Base-by-base conservation (phyloP, 2,888 invertebrate species). In the Limnephilus rhombicus region DNA sequence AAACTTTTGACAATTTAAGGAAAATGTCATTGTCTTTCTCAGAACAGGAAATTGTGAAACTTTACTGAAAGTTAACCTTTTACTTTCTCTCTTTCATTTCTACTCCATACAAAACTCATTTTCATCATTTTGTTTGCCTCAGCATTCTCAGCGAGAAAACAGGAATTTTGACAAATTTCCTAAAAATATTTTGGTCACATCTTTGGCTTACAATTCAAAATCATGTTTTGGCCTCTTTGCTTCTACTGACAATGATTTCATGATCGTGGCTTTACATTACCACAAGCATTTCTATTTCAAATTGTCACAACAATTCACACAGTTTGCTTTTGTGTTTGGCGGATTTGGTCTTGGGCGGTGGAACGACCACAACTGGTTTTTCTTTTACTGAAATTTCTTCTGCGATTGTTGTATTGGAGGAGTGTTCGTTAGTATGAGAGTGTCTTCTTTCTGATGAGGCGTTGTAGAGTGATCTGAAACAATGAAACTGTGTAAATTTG, bases 231-330 rank as follows among this genome's bases (percentile, higher is more conserved):
- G 53, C 53, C 53, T 68, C 18, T 68, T 68, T 68, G 53, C 24
- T 68, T 68, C 85, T 37, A n/a, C n/a, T 83, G 18, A 83, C 83
- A 45, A 45, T 45, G 41, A 85, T 7, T 85, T 37, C 37, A 85
- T 68, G 53, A 68, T 68, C n/a, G 18, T 18, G 37, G 85, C 1
- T 91, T 92, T 93, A 93, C 93, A 93, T 93, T 41, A 93, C 91
- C 90, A 93, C 93, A 89, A 93, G 86, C 93, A 93, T 93, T 68
- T 93, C 92, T 45, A 93, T 92, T 92, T 93, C 92, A 93, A 96
- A 95, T 94, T 96, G 96, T 96, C 96, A 96, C 96, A 96, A 96
- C 95, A 96, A 95, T 89, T 96, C 96, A 94, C 96, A 96, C 49
- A 96, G 95, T 82, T 96, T 95, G 11, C 95, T 96, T 94, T 95